phyloP scores from a whole-genome alignment of 2,797 vertebrate species.

The Acropternis orthonyx region DNA sequence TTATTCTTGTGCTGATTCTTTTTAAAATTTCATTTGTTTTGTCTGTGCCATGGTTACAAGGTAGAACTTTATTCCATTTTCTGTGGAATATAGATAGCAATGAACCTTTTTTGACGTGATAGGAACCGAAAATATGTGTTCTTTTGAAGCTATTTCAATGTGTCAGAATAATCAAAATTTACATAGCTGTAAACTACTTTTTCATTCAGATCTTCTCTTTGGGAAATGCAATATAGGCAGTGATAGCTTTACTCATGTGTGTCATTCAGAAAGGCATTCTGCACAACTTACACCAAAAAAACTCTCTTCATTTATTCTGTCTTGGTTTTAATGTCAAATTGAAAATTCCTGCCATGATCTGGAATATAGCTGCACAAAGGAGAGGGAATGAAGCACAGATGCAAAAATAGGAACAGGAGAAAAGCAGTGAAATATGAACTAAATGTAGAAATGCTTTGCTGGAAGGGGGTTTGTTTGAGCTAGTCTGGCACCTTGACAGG shows the following conservation, averaged over 20 bases:
- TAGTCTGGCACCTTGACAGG: background rate
- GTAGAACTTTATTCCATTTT: background rate
- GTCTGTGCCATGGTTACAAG: background rate
- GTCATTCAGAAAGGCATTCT: background rate
- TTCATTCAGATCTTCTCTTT: background rate
- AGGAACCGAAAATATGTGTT: background rate
- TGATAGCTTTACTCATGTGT: background rate
- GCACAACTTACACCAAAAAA: background rate
- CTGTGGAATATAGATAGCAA: background rate
- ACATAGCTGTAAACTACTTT: background rate
- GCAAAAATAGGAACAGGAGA: background rate
- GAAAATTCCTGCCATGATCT: background rate
- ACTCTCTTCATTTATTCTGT: accelerated
- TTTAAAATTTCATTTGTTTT: background rate
- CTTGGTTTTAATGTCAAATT: background rate
- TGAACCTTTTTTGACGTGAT: background rate
- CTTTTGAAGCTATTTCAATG: background rate
- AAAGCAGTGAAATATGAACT: background rate
- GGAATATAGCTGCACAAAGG: background rate
- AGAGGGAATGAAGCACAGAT: background rate
- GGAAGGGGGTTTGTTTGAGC: background rate
- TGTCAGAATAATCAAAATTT: background rate
- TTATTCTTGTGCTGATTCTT: background rate
- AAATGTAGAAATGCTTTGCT: background rate
- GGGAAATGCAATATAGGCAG: background rate